phyloP scores from a whole-genome alignment of 2,888 invertebrate species.

The Coelinius sp. region DNA sequence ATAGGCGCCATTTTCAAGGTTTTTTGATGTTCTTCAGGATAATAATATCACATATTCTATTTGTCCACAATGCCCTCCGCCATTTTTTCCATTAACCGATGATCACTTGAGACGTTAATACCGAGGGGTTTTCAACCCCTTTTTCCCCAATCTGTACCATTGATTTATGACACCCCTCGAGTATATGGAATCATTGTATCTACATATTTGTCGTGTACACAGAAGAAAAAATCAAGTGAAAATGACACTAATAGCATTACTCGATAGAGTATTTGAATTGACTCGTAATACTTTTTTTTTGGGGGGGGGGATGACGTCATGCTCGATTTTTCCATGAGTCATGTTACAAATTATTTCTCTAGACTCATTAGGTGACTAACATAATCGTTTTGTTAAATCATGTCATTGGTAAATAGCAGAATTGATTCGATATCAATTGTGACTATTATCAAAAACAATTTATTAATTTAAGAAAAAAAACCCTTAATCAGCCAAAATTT shows the following conservation, averaged over 20 bases:
- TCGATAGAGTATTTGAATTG: slow-evolving; percentile 43
- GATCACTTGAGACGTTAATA: neutral
- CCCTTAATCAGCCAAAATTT: neutral
- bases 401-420: slow-evolving; percentile 9
- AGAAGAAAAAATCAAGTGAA: slow-evolving; percentile 59
- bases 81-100: slow-evolving; percentile 38
- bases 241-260: slow-evolving; percentile 66
- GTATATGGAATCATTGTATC: slow-evolving; percentile 58
- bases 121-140: slow-evolving; percentile 31
- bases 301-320: slow-evolving; percentile 37
- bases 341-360: slow-evolving; percentile 66
- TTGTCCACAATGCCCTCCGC: neutral
- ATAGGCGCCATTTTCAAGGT: no score
- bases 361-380: slow-evolving; percentile 67
- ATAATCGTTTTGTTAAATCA: slow-evolving; percentile 62
- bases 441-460: neutral
- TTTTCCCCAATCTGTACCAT: neutral
- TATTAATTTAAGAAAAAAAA: neutral
- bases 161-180: neutral
- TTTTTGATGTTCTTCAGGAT: no score
- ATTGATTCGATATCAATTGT: neutral
- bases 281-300: slow-evolving; percentile 48
- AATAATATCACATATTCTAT: neutral
- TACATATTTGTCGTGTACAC: slow-evolving; percentile 63
- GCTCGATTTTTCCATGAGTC: slow-evolving; percentile 66